phyloP scores from a whole-genome alignment of 2,113 vertebrate species.

The Strix aluco region DNA sequence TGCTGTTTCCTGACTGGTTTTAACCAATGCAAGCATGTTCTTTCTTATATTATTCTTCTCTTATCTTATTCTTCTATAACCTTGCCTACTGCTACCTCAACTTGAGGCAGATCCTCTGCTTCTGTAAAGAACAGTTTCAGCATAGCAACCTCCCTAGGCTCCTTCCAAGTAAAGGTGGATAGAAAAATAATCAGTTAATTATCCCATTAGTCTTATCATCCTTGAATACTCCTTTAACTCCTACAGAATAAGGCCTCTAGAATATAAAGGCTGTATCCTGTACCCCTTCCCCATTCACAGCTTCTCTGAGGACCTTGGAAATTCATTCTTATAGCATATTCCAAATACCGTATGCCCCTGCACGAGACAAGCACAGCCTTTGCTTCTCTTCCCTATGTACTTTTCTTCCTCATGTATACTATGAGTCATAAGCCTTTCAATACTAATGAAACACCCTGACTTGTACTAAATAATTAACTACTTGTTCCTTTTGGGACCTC shows the following conservation, averaged over 20 bases:
- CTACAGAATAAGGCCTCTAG: neutral
- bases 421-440: neutral
- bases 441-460: neutral
- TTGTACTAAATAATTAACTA: neutral
- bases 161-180: neutral
- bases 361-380: fast-evolving
- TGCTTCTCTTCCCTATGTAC: neutral
- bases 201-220: neutral
- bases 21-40: neutral
- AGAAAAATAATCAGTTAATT: neutral
- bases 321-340: neutral
- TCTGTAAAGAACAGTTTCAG: neutral
- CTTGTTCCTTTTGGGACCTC: neutral
- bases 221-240: neutral
- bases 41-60: neutral
- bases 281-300: neutral
- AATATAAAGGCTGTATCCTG: neutral
- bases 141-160: neutral
- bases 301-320: neutral
- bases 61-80: neutral
- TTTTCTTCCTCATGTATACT: neutral
- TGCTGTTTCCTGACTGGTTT: neutral
- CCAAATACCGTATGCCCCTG: neutral
- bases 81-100: neutral
- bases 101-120: neutral